phyloP scores from a whole-genome alignment of 1,140 invertebrate species.

The Bombus waltoni region DNA sequence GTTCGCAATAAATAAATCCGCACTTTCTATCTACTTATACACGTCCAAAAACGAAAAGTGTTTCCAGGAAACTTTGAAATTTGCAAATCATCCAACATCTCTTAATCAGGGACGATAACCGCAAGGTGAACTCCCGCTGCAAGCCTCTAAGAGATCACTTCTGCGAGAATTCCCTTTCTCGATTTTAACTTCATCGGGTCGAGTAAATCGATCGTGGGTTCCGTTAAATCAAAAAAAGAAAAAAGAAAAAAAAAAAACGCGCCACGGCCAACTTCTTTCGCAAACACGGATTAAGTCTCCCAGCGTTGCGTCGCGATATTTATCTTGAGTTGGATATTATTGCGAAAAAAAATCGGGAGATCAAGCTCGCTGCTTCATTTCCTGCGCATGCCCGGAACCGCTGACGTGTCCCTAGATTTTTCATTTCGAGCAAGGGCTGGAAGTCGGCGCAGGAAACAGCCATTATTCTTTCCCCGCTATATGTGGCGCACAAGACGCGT shows the following conservation, averaged over 20 bases:
- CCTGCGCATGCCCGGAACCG: background rate
- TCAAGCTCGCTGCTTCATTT: constrained; percentile 38
- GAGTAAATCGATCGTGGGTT: background rate
- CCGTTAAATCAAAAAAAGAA: background rate
- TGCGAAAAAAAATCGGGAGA: constrained; percentile 15
- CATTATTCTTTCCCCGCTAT: constrained; percentile 73
- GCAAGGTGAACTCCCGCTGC: background rate
- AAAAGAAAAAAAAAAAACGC: too few species aligned
- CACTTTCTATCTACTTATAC: background rate
- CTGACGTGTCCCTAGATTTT: constrained; percentile 46
- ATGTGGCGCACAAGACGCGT: constrained; percentile 59
- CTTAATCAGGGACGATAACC: background rate
- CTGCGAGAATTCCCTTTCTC: background rate
- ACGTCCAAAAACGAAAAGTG: background rate
- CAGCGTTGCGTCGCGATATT: constrained; percentile 36
- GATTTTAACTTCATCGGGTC: background rate
- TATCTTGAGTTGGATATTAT: constrained; percentile 25
- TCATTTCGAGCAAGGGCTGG: constrained; percentile 63
- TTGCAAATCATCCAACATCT: background rate
- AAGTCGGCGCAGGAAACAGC: constrained; percentile 70
- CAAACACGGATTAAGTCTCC: constrained; percentile 16
- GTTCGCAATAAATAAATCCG: background rate
- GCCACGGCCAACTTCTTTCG: background rate
- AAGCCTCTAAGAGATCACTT: background rate
- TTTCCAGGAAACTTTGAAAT: background rate